phyloP scores from a whole-genome alignment of 2,888 invertebrate species.

The Chaetogeoica ovagalla region DNA sequence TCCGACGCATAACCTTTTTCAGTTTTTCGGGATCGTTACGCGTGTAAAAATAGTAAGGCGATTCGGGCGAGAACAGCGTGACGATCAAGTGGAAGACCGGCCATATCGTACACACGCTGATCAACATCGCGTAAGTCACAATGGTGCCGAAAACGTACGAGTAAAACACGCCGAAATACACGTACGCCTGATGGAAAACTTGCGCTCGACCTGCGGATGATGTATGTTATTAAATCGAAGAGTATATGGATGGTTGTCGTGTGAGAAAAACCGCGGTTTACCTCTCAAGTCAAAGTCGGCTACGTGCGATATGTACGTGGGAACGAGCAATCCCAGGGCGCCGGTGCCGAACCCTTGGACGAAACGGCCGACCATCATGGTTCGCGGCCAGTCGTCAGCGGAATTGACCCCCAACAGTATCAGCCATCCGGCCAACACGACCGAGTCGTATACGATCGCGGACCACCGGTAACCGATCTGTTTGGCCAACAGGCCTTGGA shows the following conservation, averaged over 20 bases:
- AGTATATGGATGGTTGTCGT: too few species aligned
- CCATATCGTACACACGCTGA: neutral
- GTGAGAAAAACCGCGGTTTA: neutral
- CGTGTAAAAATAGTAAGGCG: neutral
- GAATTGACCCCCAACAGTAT: neutral
- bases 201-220: neutral
- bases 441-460: neutral
- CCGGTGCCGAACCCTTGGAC: slow-evolving; percentile 10
- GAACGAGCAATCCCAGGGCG: neutral
- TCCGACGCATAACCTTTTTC: neutral
- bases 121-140: neutral
- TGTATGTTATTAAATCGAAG: neutral
- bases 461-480: neutral
- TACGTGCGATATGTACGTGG: slow-evolving; percentile 17
- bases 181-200: slow-evolving; percentile 5
- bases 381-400: neutral
- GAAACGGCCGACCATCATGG: neutral
- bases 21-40: neutral
- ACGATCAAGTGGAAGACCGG: neutral
- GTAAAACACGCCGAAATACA: neutral
- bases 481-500: neutral
- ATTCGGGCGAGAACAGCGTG: neutral
- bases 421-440: slow-evolving; percentile 9
- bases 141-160: neutral
- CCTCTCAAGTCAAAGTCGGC: neutral